Evolutionary conservation across 2,113 vertebrate genomes (phyloP), one percentile per base, ranked within the genome.

Genomic region (Malurus cyaneus): DNA sequence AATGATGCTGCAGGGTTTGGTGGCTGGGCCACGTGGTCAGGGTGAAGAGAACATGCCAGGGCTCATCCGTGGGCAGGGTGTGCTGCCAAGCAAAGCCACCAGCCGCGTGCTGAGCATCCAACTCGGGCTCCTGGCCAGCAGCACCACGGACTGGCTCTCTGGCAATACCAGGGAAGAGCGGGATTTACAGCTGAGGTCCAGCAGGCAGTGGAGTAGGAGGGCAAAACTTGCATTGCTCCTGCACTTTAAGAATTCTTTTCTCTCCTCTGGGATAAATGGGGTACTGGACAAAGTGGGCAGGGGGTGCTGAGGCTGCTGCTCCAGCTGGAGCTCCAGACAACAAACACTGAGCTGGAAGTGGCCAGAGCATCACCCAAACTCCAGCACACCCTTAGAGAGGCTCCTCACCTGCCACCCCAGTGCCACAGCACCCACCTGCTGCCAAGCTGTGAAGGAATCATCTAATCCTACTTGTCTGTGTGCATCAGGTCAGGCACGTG

Each of bases 61-160:
- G 32, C 21, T 14, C 34, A 15, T 31, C 54, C 5, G 12, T 4
- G 25, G 93, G 65, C 39, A 70, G 83, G 29, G 11, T 24, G 47
- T 8, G 52, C 74, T 65, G 67, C 86, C 86, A 60, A 86, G 47
- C 10, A n/a, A 83, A 90, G 73, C 83, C 64, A 28, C 44, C 12
- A 0, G 80, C 60, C 77, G 64, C 2, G 0, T 34, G 77, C 64
- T 0, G 2, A 70, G 56, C 74, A 14, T 11, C 71, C 4, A 7
- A 31, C 36, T 21, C 0, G 0, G 77, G 64, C 14, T 80, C 47
- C 82, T 1, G 41, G 29, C 36, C 86, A 14, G 1, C 69, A 29
- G 60, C 52, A 5, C 34, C 3, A 34, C 6, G 31, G 50, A 41
- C 6, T 7, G 6, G 24, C 18, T 83, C 78, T 19, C n/a, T 12